Conservation (phyloP, 2,797 vertebrate species). For the Cichlasoma orientale region DNA sequence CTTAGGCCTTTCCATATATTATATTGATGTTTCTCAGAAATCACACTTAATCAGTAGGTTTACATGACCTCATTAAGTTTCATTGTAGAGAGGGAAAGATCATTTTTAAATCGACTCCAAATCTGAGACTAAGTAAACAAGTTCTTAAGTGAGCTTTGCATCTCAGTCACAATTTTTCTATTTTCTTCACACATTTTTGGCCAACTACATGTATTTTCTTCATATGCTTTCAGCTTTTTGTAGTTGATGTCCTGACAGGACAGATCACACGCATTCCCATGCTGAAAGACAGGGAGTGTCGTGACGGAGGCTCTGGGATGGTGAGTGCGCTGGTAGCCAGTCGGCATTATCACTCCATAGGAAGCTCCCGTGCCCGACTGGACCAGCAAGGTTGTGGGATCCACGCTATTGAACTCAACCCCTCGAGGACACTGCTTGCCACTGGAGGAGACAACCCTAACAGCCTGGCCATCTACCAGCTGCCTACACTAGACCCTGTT, state of each 20-base stretch:
- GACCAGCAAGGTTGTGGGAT: conserved; percentile 97
- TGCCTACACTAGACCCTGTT: conserved; percentile 96
- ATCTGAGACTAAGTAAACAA: not conserved
- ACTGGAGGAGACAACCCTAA: conserved; percentile 99
- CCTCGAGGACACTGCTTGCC: conserved; percentile 91
- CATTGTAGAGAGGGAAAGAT: not conserved
- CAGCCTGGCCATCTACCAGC: conserved; percentile 94
- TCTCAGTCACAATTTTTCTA: not conserved
- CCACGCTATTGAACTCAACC: conserved; percentile 97
- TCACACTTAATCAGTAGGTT: not conserved
- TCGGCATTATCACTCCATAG: conserved; percentile 61
- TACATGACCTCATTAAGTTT: not conserved
- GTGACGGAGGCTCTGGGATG: conserved; percentile 56
- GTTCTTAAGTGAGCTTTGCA: not conserved
- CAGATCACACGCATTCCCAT: conserved; percentile 98
- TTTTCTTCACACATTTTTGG: not conserved
- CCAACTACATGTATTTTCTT: not conserved
- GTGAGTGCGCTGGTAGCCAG: conserved; percentile 43
- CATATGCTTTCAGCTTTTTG: conserved; percentile 86
- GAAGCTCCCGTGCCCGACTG: conserved; percentile 73
- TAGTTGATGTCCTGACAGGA: conserved; percentile 92
- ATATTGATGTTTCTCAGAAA: not conserved
- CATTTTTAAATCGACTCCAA: not conserved
- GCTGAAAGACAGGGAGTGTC: conserved; percentile 90
- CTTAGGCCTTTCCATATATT: not conserved